Conservation (phyloP, 2,888 invertebrate genomes). For the Tachina grossa region DNA sequence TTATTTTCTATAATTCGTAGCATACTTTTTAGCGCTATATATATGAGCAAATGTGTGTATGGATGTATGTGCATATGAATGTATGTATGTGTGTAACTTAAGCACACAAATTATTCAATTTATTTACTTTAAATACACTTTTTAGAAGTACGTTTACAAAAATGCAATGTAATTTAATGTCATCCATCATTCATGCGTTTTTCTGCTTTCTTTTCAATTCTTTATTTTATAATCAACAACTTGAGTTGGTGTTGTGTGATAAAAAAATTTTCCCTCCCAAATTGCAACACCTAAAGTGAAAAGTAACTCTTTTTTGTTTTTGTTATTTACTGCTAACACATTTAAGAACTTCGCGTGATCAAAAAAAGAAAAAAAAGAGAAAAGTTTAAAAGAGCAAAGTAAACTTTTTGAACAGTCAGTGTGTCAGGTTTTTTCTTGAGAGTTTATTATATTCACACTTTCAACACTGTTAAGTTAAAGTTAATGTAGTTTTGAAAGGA, state of each 20-base stretch:
- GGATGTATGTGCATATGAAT: too few species aligned
- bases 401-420: neutral
- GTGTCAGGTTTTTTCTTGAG: constrained; percentile 7
- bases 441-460: constrained; percentile 56
- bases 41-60: too few species aligned
- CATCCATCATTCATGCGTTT: constrained; percentile 29
- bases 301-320: neutral
- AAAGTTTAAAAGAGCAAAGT: constrained; percentile 29
- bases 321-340: constrained; percentile 46
- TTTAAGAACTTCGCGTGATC: constrained; percentile 51
- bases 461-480: constrained; percentile 50
- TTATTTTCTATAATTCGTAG: neutral
- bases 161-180: constrained; percentile 44
- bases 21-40: constrained; percentile 29
- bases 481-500: constrained; percentile 51
- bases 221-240: constrained; percentile 15
- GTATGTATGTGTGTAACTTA: neutral
- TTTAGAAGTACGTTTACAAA: neutral
- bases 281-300: constrained; percentile 33
- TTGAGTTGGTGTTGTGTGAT: constrained; percentile 16
- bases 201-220: neutral
- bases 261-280: constrained; percentile 19
- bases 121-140: constrained; percentile 43
- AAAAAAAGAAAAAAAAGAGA: neutral
- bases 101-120: constrained; percentile 15